Evolutionary conservation across 2,113 vertebrate genomes (phyloP).

Genomic region (Nerophis lumbriciformis): DNA sequence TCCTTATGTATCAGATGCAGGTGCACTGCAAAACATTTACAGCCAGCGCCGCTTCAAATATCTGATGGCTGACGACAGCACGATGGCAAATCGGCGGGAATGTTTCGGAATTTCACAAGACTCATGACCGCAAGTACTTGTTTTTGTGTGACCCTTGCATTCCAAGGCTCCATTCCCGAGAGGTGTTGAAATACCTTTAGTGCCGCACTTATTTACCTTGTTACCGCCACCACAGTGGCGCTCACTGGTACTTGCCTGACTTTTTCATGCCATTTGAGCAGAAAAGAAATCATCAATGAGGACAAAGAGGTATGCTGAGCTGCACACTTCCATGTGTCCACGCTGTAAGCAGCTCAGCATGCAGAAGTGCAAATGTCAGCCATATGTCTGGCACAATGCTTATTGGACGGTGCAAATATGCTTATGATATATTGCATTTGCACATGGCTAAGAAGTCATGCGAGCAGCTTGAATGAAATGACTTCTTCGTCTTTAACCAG

Average conservation of each 20-base stretch:
- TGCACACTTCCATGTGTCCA: constrained; percentile 36
- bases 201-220: constrained; percentile 42
- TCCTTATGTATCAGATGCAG: constrained; percentile 13
- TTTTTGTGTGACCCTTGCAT: constrained; percentile 36
- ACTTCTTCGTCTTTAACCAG: neutral
- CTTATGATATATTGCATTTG: constrained; percentile 10
- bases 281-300: neutral
- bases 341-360: constrained; percentile 20
- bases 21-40: constrained; percentile 21
- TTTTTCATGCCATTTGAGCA: neutral
- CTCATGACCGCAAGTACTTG: neutral
- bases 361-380: constrained; percentile 42
- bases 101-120: constrained; percentile 9
- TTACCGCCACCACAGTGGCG: constrained; percentile 3
- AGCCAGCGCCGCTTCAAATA: constrained; percentile 2
- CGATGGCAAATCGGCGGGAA: constrained; percentile 10
- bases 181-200: constrained; percentile 49
- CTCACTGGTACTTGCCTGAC: neutral
- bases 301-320: neutral
- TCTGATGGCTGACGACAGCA: constrained; percentile 6
- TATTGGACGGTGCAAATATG: constrained; percentile 41
- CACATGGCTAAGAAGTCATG: constrained; percentile 12
- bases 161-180: constrained; percentile 33
- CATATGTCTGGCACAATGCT: constrained; percentile 40
- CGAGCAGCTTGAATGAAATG: neutral